Base-by-base conservation (phyloP, 2,113 vertebrate genomes). In the Gnathonemus longibarbis region DNA sequence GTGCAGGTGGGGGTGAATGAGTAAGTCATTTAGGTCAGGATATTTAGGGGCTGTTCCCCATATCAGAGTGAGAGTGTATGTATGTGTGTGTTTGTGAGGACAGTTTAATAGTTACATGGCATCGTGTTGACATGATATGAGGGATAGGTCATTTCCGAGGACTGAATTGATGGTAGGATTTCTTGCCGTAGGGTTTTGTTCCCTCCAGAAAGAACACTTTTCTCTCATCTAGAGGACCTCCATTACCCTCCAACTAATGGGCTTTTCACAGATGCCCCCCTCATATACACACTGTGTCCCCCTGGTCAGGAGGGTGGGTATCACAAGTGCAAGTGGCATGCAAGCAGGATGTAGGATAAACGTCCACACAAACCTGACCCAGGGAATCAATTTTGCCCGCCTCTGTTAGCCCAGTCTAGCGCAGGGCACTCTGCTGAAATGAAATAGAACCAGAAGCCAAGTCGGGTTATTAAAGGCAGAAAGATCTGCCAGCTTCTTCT, bases 161-260 rank as follows among this genome's bases (percentile, higher is more conserved):
- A 11, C 21, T 45, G 17, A 21, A n/a, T 8, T 35, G 27, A 35
- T 87, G 27, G 13, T 17, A 27, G 27, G 50, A 39, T 56, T 87
- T 56, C 10, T 87, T 35, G 49, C 24, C 35, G 1, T 35, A 39
- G 50, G 13, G 15, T n/a, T 49, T 35, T 19, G 48, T 53, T 87
- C 24, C 83, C 21, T 88, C 35, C 42, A 89, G 90, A 88, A 91
- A 90, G 90, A 90, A 42, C 85, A 90, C 90, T 91, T 84, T 62
- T 87, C 66, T 52, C n/a, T 91, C 21, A 92, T 92, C 91, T 90
- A 11, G 27, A 90, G 91, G 93, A 94, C 93, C 92, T 94, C 91
- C 91, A 94, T 94, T 94, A 94, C 93, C 91, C 91, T 85, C 91
- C 93, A 93, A 94, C 92, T 94, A 95, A 95, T 91, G 93, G 87